Conservation (phyloP, 1,140 invertebrate genomes). For the Trichonephila clavata region DNA sequence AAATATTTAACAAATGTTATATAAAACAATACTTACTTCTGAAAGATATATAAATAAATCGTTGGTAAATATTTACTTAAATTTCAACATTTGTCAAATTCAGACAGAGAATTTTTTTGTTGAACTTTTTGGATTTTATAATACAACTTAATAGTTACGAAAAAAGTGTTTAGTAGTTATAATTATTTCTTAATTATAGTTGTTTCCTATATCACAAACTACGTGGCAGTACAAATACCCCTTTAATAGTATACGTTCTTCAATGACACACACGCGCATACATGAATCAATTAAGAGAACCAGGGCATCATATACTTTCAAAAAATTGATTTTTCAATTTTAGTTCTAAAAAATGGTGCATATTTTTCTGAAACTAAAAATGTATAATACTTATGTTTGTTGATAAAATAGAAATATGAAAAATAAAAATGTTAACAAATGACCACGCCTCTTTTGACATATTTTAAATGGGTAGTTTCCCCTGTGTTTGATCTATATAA, state of each 20-base stretch:
- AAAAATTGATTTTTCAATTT: too few species aligned
- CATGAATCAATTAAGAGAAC: too few species aligned
- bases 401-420: too few species aligned
- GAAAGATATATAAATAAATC: neutral
- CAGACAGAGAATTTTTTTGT: neutral
- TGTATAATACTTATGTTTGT: too few species aligned
- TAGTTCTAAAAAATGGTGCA: too few species aligned
- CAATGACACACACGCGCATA: neutral
- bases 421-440: too few species aligned
- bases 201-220: neutral
- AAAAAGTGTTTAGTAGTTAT: neutral
- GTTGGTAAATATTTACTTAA: neutral
- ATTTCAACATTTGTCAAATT: neutral
- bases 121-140: neutral
- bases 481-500: too few species aligned
- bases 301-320: too few species aligned
- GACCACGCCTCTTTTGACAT: too few species aligned
- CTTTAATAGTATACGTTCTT: neutral
- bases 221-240: neutral
- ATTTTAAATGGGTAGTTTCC: too few species aligned
- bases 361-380: too few species aligned
- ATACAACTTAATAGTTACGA: neutral
- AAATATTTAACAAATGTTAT: neutral
- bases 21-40: neutral
- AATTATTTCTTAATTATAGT: neutral